Base-by-base conservation (phyloP, 2,888 invertebrate genomes). In the Mythimna impura region DNA sequence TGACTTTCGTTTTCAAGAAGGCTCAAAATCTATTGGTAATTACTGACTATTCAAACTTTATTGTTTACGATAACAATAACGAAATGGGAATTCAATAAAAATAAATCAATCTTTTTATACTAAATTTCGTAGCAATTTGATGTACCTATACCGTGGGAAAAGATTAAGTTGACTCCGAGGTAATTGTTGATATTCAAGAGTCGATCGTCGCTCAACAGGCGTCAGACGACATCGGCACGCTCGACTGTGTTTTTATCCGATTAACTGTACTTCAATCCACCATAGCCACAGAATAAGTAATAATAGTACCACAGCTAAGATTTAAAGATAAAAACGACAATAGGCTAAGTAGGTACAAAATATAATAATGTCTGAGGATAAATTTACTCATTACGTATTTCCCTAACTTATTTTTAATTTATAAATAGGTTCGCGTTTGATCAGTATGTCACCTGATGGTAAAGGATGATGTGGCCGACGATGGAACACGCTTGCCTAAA, bases 191-290 rank as follows among this genome's bases (percentile, higher is more conserved):
- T 90, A 92, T 89, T 89, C 88, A 86, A 86, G 84, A 87, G 82
- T 83, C 80, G 87, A 89, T 88, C 86, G 86, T 86, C 85, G 90
- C 90, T 89, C 89, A 88, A 87, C 91, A 89, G 91, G 90, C 92
- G 89, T 91, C 91, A 85, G 91, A 91, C 93, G 91, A 92, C 91
- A 77, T 73, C 90, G 93, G 93, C 91, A 94, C 89, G 92, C 90
- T 91, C 87, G 81, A 89, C 88, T 88, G 85, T 81, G 73, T 81
- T 80, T 83, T 79, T 77, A 79, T 78, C 68, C 57, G 62, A 54
- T 63, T 78, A 85, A 76, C 86, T 76, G 76, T 82, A 80, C 76
- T 72, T 80, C 54, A 43, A 68, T 71, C 66, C 43, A 73, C 70
- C 60, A 57, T 71, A 68, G 25, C 25, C 25, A 25, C 25, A 25